Percentiles rank a stretch among this genome's conserved stretches.
Evolutionary conservation across 2,888 invertebrate species (phyloP).

Genomic region (Drosophila suboccidentalis): DNA sequence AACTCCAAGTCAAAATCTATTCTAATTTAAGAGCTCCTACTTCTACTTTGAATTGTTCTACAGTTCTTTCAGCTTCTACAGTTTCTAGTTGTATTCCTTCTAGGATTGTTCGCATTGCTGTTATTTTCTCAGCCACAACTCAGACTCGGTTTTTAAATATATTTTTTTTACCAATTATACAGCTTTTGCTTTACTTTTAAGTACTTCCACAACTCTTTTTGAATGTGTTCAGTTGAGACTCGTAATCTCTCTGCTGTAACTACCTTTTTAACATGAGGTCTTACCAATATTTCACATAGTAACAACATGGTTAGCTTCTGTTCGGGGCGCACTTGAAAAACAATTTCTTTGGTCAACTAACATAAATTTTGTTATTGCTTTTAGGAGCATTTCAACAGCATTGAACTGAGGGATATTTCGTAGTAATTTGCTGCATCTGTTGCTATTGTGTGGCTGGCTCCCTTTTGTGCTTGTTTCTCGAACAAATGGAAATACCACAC

Average conservation of each 20-base stretch:
- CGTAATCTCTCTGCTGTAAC: background rate
- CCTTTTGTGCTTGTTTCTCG: conserved; percentile 27
- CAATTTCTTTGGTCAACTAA: conserved; percentile 27
- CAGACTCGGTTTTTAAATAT: background rate
- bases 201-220: background rate
- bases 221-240: background rate
- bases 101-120: background rate
- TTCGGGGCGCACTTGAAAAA: conserved; percentile 12
- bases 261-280: conserved; percentile 1
- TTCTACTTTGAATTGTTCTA: background rate
- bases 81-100: background rate
- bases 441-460: conserved; percentile 44
- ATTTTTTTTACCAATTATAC: background rate
- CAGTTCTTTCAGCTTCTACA: background rate
- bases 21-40: background rate
- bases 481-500: conserved; percentile 41
- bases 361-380: conserved; percentile 20
- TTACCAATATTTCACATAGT: conserved; percentile 2
- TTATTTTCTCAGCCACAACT: background rate
- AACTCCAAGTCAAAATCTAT: background rate
- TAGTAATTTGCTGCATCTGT: conserved; percentile 49
- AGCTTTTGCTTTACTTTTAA: background rate
- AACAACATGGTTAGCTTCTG: conserved; percentile 16
- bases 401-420: conserved; percentile 4
- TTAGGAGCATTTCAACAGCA: conserved; percentile 24